These are phyloP conservation scores for Euschistus heros DNA, from an alignment of 1,140 invertebrate genomes.

Conservation along the genomic window DNA sequence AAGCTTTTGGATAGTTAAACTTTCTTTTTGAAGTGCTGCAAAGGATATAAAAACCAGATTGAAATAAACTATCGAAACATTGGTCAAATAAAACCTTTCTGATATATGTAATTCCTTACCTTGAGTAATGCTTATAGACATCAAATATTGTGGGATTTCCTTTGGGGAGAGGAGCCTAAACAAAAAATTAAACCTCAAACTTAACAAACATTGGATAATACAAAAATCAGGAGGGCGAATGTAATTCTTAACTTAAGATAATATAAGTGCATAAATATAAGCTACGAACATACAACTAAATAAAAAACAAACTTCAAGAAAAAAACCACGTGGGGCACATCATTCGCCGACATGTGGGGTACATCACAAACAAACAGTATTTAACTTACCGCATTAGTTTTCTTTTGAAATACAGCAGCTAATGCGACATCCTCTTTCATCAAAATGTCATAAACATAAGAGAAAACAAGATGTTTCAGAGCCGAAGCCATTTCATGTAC, in stretches of 20 bases:
- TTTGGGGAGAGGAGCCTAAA: conserved; percentile 17
- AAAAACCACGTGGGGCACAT: no score
- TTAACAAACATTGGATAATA: background rate
- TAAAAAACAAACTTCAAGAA: no score
- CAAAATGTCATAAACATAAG: conserved; percentile 28
- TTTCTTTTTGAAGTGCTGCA: conserved; percentile 18
- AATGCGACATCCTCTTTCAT: conserved; percentile 24
- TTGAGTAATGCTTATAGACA: conserved; percentile 12
- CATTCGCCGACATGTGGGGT: no score
- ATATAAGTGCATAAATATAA: no score
- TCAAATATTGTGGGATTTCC: conserved; percentile 17
- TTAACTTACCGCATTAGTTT: conserved; percentile 30
- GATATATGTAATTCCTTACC: conserved; percentile 7
- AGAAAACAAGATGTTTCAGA: background rate
- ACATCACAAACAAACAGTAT: no score
- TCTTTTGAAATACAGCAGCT: conserved; percentile 30
- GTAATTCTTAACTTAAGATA: no score
- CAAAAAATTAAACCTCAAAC: conserved; percentile 4
- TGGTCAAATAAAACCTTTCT: background rate
- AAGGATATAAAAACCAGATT: background rate
- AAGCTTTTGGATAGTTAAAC: background rate
- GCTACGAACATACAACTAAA: no score
- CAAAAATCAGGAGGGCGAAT: background rate
- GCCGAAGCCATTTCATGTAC: background rate
- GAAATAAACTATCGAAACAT: background rate